A percentile compares a stretch with the other conserved stretches of the same genome.
Conservation (phyloP, 2,113 vertebrate genomes). For the Onychorhynchus coronatus region DNA sequence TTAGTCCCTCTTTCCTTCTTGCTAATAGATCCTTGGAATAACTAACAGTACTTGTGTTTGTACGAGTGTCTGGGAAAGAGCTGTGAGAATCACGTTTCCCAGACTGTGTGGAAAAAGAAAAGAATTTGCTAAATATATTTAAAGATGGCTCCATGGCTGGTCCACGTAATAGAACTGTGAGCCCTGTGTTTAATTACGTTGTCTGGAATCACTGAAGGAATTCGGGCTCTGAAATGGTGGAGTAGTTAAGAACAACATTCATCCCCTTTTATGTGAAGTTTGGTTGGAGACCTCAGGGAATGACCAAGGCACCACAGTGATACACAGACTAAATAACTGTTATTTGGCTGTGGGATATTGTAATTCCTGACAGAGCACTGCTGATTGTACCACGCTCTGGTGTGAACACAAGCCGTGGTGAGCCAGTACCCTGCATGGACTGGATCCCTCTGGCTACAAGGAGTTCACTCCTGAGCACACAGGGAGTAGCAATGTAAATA, state of each 20-base stretch:
- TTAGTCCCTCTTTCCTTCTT: background rate
- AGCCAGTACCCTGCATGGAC: background rate
- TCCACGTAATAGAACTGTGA: background rate
- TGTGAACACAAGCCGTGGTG: background rate
- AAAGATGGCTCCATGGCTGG: slow-evolving; percentile 4
- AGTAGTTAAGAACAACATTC: background rate
- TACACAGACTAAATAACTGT: background rate
- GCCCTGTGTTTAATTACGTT: slow-evolving; percentile 15
- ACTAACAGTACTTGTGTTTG: slow-evolving; percentile 31
- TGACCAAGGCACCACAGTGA: background rate
- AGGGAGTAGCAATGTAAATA: background rate
- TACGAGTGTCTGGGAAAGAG: slow-evolving; percentile 44
- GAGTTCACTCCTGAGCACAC: background rate
- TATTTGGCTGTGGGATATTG: background rate
- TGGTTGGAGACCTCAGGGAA: background rate
- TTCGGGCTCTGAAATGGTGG: background rate
- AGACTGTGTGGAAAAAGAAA: slow-evolving; percentile 21
- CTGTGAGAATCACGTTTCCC: slow-evolving; percentile 39
- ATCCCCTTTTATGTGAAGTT: background rate
- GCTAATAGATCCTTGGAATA: slow-evolving; percentile 35
- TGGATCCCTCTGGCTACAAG: background rate
- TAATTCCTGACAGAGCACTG: background rate
- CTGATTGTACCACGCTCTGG: background rate
- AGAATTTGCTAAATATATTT: slow-evolving; percentile 45
- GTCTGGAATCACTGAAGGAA: slow-evolving; percentile 28